Percentiles rank a stretch among this genome's conserved stretches.
These are phyloP conservation scores for Apeira syringaria DNA, from an alignment of 2,888 invertebrate species.

Conservation along the genomic window DNA sequence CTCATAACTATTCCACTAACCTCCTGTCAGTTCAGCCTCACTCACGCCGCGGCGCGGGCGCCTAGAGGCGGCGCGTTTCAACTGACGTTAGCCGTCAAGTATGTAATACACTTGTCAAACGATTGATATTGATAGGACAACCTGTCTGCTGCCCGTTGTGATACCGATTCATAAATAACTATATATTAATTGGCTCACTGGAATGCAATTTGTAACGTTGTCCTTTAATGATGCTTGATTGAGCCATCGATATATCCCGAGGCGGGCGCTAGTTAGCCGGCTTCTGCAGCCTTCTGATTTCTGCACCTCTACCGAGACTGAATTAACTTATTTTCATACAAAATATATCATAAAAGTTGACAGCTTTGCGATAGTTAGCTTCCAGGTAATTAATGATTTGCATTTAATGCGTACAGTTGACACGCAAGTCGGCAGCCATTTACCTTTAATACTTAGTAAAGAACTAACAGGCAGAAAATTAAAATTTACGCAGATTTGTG, in stretches of 20 bases:
- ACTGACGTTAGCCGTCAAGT: conserved; percentile 35
- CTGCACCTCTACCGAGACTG: conserved; percentile 19
- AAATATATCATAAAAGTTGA: conserved; percentile 21
- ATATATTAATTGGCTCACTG: conserved; percentile 50
- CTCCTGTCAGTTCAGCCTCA: conserved; percentile 21
- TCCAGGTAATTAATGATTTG: conserved; percentile 5
- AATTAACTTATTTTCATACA: conserved; percentile 21
- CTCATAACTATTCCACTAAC: conserved; percentile 14
- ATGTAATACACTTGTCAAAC: conserved; percentile 51
- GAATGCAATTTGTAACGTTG: conserved; percentile 49
- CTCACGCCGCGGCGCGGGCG: conserved; percentile 23
- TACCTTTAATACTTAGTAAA: too few relatives aligned
- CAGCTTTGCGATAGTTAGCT: conserved; percentile 13
- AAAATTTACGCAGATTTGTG: too few relatives aligned
- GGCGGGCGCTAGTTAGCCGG: conserved; percentile 23
- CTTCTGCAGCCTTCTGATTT: conserved; percentile 23
- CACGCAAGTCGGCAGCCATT: too few relatives aligned
- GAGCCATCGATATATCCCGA: conserved; percentile 38
- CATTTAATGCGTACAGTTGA: conserved; percentile 7
- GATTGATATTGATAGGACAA: conserved; percentile 56
- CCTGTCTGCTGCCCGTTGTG: conserved; percentile 41
- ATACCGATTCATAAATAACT: conserved; percentile 44
- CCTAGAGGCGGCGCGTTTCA: conserved; percentile 25
- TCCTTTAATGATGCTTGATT: conserved; percentile 50
- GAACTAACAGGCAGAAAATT: too few relatives aligned